A percentile compares a stretch with the other conserved stretches of the same genome.
Evolutionary conservation across 2,113 vertebrate genomes (phyloP).

Genomic region (Atrichornis clamosus): DNA sequence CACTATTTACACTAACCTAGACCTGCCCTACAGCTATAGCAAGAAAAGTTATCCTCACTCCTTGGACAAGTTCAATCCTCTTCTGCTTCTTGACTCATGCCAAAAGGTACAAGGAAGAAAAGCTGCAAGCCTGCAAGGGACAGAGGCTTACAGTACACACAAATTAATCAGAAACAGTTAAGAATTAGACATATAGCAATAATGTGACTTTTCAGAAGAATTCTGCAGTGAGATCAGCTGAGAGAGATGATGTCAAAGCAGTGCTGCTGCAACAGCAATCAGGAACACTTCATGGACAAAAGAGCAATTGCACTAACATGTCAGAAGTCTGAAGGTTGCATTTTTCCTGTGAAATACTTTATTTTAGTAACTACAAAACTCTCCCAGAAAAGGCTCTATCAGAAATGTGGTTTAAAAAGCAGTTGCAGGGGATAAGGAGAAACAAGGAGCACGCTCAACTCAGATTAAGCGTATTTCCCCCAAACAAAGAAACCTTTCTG

Average conservation of each 20-base stretch:
- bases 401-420: neutral
- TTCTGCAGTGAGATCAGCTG: neutral
- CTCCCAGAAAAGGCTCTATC: neutral
- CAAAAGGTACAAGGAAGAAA: neutral
- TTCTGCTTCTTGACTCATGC: neutral
- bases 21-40: neutral
- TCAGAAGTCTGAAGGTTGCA: neutral
- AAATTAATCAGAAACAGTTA: neutral
- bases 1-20: neutral
- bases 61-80: neutral
- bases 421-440: neutral
- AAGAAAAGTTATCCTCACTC: neutral
- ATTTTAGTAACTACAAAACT: neutral
- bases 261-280: neutral
- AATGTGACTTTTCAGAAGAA: neutral
- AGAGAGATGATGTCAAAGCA: neutral
- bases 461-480: neutral
- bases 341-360: neutral
- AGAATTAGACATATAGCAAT: neutral
- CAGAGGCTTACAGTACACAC: neutral
- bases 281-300: fast-evolving
- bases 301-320: neutral
- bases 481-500: neutral
- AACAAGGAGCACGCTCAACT: neutral
- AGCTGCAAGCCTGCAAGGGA: neutral